A percentile compares a stretch with the other conserved stretches of the same genome.
Evolutionary conservation across 2,888 invertebrate species (phyloP).

Genomic region (Scelioninae gen. 2): DNA sequence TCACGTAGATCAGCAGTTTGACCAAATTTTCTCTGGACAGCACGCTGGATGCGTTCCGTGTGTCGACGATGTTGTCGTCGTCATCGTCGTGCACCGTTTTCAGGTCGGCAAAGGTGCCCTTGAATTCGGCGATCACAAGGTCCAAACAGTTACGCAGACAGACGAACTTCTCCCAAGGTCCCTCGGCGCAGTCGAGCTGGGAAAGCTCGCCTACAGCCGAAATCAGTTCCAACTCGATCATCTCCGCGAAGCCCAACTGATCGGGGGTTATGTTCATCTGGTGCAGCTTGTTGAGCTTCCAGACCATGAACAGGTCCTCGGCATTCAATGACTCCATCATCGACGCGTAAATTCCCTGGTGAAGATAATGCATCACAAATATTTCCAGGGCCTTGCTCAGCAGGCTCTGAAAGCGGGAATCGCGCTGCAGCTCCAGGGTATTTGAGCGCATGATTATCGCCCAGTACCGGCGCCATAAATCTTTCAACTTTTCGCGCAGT

Average conservation of each 20-base stretch:
- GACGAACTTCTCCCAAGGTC: conserved; percentile 75
- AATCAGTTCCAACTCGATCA: conserved; percentile 73
- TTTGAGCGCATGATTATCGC: conserved; percentile 64
- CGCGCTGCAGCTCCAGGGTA: conserved; percentile 64
- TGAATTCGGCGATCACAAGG: conserved; percentile 75
- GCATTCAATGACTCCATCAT: conserved; percentile 66
- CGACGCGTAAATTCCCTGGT: conserved; percentile 71
- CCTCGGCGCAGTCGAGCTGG: conserved; percentile 73
- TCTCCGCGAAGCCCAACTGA: conserved; percentile 68
- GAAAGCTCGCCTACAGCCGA: conserved; percentile 77
- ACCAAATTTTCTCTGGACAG: conserved; percentile 70
- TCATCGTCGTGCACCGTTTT: conserved; percentile 60
- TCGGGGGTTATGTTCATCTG: conserved; percentile 72
- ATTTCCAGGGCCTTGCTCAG: conserved; percentile 66
- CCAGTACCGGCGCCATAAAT: conserved; percentile 65
- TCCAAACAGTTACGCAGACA: conserved; percentile 75
- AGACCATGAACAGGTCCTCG: conserved; percentile 71
- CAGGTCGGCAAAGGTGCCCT: conserved; percentile 74
- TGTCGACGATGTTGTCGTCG: conserved; percentile 55
- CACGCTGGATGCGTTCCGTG: conserved; percentile 39
- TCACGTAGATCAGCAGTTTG: conserved; percentile 74
- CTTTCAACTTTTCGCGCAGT: conserved; percentile 61
- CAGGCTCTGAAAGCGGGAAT: conserved; percentile 66
- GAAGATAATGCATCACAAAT: conserved; percentile 69
- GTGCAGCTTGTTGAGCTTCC: conserved; percentile 71